Base-by-base conservation (phyloP, 2,888 invertebrate genomes). In the Ceramica pisi region DNA sequence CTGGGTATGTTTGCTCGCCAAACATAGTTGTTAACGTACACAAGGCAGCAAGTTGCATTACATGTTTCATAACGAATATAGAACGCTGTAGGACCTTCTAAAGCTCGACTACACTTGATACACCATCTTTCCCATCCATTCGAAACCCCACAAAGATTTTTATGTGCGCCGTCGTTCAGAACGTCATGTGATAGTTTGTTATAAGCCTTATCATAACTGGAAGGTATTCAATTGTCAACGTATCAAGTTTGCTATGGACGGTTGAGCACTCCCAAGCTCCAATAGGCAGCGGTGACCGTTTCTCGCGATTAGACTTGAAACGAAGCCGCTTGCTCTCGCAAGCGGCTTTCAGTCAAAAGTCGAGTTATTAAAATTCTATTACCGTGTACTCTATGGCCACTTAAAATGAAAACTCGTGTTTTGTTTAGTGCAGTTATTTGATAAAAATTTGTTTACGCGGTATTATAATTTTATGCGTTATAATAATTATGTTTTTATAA, bases 151-250 rank as follows among this genome's bases (percentile, higher is more conserved):
- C 88, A 85, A 89, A 86, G 88, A 89, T 90, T 92, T 90, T 90
- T 90, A 92, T 91, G 89, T 87, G 86, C 76, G 75, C 75, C 86
- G 89, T 89, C 89, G 80, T 85, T 88, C 84, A 82, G 86, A 85
- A 84, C 87, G 91, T 90, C 90, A 89, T 85, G 86, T 88, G 87
- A 91, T 91, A 93, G 91, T 83, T 92, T 91, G 90, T 92, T 91
- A 90, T 90, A 87, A 89, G 80, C 82, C 88, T 91, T 92, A 92
- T 92, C 91, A 91, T 44, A 77, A 86, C 88, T 85, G 88, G 84
- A 69, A 67, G 84, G 91, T 92, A 94, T 94, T 92, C 93, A 94
- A 93, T 93, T 92, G 93, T 93, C 94, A 92, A 80, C 72, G 85
- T 82, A 92, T 92, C 90, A 90, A 88, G 90, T 87, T 80, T 48